Evolutionary conservation across 2,113 vertebrate genomes (phyloP).

Genomic region (Malaclemys terrapin): DNA sequence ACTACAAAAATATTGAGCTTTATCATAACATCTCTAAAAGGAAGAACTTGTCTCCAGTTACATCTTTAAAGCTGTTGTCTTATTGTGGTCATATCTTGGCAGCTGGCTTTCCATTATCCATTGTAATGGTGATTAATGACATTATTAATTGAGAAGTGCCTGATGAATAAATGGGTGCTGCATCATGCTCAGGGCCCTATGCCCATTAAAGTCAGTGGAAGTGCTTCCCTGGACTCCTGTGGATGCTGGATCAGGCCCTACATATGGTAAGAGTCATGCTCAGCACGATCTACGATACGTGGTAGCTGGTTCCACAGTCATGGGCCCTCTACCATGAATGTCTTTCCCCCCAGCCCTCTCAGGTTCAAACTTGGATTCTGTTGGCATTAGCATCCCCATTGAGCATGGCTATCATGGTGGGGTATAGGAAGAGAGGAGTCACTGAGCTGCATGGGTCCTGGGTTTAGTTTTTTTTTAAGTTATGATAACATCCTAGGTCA

Average conservation of each 20-base stretch:
- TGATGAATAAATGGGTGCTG: background rate
- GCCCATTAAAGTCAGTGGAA: background rate
- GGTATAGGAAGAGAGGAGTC: background rate
- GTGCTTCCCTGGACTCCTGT: background rate
- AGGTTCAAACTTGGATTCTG: background rate
- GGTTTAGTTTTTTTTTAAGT: background rate
- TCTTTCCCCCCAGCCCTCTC: background rate
- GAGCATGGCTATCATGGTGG: background rate
- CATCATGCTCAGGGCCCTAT: background rate
- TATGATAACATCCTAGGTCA: background rate
- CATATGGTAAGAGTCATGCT: background rate
- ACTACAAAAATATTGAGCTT: background rate
- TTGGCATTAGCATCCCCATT: background rate
- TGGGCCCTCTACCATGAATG: background rate
- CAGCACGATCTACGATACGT: background rate
- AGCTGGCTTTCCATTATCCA: background rate
- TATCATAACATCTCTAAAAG: background rate
- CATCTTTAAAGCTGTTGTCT: background rate
- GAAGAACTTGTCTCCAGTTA: background rate
- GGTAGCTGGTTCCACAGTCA: background rate
- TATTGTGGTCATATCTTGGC: background rate
- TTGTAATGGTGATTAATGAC: background rate
- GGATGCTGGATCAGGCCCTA: background rate
- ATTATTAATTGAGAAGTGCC: background rate
- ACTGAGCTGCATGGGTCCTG: background rate